phyloP scores from a whole-genome alignment of 2,797 vertebrate species.

The Protosalanx chinensis region DNA sequence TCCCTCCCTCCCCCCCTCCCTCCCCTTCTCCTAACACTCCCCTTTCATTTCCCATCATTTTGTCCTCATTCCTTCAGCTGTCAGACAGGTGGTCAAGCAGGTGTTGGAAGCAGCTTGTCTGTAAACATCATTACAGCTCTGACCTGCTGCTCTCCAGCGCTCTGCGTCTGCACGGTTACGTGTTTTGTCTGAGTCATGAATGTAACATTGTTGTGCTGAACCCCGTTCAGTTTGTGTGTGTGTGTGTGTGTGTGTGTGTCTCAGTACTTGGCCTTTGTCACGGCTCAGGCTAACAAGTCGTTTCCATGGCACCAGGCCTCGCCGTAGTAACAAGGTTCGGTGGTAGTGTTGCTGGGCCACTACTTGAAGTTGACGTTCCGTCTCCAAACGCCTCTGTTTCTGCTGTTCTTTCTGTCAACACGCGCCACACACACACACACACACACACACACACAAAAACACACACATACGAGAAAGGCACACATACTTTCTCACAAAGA shows the following conservation, averaged over 20 bases:
- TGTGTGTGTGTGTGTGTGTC: constrained; percentile 2
- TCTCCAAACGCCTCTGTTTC: constrained; percentile 75
- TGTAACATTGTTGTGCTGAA: no score
- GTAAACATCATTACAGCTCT: constrained; percentile 31
- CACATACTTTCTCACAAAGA: background rate
- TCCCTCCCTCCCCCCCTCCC: no score
- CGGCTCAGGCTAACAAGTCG: constrained; percentile 71
- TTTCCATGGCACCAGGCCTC: constrained; percentile 87
- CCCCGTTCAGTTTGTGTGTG: constrained; percentile 11
- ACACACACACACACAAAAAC: constrained; percentile 19
- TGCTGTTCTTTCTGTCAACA: constrained; percentile 81
- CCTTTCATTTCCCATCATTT: no score
- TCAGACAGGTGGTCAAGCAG: constrained; percentile 33
- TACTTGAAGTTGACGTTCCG: constrained; percentile 70
- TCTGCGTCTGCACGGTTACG: no score
- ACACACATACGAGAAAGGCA: constrained; percentile 7
- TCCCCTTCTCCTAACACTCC: background rate
- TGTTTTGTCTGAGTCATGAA: no score
- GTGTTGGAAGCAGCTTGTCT: constrained; percentile 20
- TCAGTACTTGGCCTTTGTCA: constrained; percentile 72
- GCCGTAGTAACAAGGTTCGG: constrained; percentile 68
- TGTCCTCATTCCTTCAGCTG: constrained; percentile 7
- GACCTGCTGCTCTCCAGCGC: background rate
- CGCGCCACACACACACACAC: constrained; percentile 15
- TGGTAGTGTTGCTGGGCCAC: constrained; percentile 77